Conservation (phyloP, 92 coral and sea anemone genomes). For the Virgularia gustaviana region DNA sequence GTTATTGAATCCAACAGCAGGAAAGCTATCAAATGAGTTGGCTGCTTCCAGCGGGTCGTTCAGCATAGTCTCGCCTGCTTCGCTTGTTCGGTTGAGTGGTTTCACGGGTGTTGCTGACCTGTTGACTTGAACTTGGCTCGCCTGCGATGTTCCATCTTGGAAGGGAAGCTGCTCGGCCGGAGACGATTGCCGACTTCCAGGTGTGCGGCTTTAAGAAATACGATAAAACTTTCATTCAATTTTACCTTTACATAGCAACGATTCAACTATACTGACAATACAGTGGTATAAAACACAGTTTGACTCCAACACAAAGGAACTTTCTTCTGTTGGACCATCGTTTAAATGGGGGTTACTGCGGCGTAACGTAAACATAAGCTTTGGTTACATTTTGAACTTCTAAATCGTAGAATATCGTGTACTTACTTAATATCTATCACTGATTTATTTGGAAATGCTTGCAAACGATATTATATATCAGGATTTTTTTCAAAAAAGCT, state of each 20-base stretch:
- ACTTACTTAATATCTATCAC: too few relatives aligned
- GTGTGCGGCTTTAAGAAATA: slow-evolving; percentile 83
- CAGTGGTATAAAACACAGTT: background rate
- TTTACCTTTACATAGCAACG: too few relatives aligned
- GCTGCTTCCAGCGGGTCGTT: slow-evolving; percentile 76
- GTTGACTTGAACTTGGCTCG: slow-evolving; percentile 46
- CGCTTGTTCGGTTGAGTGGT: slow-evolving; percentile 51
- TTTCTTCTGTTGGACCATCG: too few relatives aligned
- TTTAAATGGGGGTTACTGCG: too few relatives aligned
- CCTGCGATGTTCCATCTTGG: slow-evolving; percentile 65
- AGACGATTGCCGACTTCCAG: slow-evolving; percentile 94
- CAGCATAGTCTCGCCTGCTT: slow-evolving; percentile 32
- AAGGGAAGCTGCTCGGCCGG: slow-evolving; percentile 76
- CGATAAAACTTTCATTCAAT: background rate
- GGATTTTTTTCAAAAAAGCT: too few relatives aligned
- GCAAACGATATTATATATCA: too few relatives aligned
- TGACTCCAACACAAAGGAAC: background rate
- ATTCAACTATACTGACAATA: background rate
- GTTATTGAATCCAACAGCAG: slow-evolving; percentile 54
- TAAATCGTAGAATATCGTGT: too few relatives aligned
- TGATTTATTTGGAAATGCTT: too few relatives aligned
- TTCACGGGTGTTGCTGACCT: slow-evolving; percentile 55
- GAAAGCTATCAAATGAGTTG: slow-evolving; percentile 63
- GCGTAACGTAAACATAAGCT: too few relatives aligned
- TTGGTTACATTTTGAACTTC: too few relatives aligned